These are phyloP conservation scores for Galaxias olidus DNA, from an alignment of 2,797 vertebrate genomes.

Conservation along the genomic window DNA sequence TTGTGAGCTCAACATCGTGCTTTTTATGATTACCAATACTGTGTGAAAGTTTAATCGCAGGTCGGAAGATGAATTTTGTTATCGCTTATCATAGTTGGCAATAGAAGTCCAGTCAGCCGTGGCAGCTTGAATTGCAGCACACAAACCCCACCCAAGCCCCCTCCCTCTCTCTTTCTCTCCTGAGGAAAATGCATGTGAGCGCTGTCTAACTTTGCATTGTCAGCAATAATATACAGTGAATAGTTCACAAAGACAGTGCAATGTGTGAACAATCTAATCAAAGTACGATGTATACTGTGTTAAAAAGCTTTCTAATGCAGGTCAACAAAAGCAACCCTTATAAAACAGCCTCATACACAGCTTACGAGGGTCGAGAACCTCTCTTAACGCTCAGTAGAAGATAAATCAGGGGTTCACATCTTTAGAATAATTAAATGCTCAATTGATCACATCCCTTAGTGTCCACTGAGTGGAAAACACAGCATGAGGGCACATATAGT, in stretches of 20 bases:
- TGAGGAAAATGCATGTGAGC: constrained; percentile 46
- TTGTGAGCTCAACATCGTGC: no score
- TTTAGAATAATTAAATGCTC: constrained; percentile 62
- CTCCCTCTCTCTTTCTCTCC: no score
- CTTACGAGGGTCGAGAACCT: constrained; percentile 23
- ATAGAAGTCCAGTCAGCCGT: constrained; percentile 40
- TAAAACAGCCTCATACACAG: constrained; percentile 8
- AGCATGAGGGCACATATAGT: constrained; percentile 35
- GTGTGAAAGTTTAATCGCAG: no score
- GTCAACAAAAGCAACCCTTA: constrained; percentile 24
- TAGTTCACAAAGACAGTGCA: constrained; percentile 29
- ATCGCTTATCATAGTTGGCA: constrained; percentile 46
- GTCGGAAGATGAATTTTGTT: no score
- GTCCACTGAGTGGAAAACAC: constrained; percentile 48
- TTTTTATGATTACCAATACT: no score
- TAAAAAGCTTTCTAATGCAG: constrained; percentile 9
- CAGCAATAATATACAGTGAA: constrained; percentile 37
- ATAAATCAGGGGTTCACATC: constrained; percentile 57
- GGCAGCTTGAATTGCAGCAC: constrained; percentile 36
- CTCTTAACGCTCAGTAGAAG: constrained; percentile 31
- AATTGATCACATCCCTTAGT: constrained; percentile 57
- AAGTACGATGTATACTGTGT: constrained; percentile 14
- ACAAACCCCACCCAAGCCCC: no score
- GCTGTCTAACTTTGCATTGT: constrained; percentile 40
- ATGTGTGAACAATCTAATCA: constrained; percentile 22